These are phyloP conservation scores for Pollenia griseotomentosa DNA, from an alignment of 2,888 invertebrate species.

Conservation along the genomic window DNA sequence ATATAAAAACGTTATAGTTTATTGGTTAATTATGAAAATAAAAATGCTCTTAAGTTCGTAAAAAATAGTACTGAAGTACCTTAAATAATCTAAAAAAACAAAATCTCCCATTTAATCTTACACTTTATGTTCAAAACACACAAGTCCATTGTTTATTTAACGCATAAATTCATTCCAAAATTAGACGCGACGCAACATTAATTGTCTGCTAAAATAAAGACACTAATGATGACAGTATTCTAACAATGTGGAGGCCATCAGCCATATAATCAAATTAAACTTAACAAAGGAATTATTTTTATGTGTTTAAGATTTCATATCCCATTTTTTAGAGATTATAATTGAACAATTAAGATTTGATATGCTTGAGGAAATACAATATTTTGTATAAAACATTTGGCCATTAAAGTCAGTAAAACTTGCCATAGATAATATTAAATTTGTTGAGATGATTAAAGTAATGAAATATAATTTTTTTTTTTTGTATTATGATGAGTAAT, in stretches of 20 bases:
- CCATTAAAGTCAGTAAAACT: no score
- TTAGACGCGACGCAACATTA: background rate
- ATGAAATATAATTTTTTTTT: no score
- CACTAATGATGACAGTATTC: conserved; percentile 4
- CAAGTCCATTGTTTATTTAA: background rate
- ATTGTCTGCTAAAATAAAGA: conserved; percentile 12
- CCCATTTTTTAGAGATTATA: no score
- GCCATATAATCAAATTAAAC: background rate
- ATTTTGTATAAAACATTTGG: background rate
- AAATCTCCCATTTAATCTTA: background rate
- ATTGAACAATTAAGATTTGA: background rate
- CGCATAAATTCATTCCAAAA: background rate
- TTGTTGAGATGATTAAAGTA: no score
- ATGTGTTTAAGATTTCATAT: no score
- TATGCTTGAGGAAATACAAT: background rate
- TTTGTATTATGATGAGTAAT: no score
- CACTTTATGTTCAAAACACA: background rate
- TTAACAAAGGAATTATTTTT: background rate
- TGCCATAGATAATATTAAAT: no score
- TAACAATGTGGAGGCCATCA: background rate
- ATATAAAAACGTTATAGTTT: no score
- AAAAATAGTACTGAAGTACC: no score
- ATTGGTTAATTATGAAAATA: no score
- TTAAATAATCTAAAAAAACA: background rate
- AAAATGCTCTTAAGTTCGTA: no score